Evolutionary conservation across 2,113 vertebrate species (phyloP), one percentile per base, ranked within the genome.

Genomic region (Sorex araneus): DNA sequence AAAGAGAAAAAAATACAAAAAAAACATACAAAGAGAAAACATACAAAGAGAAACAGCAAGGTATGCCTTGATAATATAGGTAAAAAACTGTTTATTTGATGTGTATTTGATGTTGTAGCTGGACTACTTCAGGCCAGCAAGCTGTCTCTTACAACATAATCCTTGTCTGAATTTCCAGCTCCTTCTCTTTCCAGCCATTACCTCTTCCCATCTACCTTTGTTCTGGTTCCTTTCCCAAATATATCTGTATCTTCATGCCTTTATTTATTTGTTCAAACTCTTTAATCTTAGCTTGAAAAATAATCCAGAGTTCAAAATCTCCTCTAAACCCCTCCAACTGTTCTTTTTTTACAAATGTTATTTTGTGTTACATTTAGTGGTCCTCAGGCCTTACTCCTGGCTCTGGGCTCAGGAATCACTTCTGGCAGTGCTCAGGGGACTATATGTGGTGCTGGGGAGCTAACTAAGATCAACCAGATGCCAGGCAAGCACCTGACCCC

Each of bases 151-250:
- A 64, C n/a, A 80, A 54, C 16, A 50, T 74, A 74, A 63, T 67
- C 75, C 27, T 23, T 8, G 19, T 28, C 73, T 74, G 36, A 88
- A 78, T 30, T 70, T 74, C 71, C 30, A 69, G 34, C 10, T 21
- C 60, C 54, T 94, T 92, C 64, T 93, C 70, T 92, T 64, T 93
- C 63, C 18, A 60, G 43, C 34, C 21, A 19, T 47, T 43, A 6
- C 11, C 30, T 85, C 47, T 63, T 69, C 3, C 11, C 27, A 3
- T 16, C 47, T 73, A 30, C 21, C 23, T 27, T 78, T 23, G 0
- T 85, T 71, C 19, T 16, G 13, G 85, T 2, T 60, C 34, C 60
- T 73, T 30, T 32, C 27, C n/a, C 32, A 63, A 78, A 47, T 27
- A 66, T 30, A 6, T 8, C 57, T 60, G 8, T 47, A 73, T n/a